phyloP scores from a whole-genome alignment of 2,888 invertebrate genomes.

The Dolichomitus sp. region DNA sequence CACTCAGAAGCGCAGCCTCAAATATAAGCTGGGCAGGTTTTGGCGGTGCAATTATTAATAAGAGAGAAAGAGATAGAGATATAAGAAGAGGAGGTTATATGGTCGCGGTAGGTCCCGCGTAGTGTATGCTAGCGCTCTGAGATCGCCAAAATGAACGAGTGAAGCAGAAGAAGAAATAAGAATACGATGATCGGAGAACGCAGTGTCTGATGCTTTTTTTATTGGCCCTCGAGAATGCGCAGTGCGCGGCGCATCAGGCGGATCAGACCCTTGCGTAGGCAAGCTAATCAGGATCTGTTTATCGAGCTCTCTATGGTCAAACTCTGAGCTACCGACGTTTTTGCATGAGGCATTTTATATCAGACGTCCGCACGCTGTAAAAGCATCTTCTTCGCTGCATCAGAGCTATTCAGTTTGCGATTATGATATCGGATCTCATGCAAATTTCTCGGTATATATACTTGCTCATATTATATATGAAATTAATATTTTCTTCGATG shows the following conservation, averaged over 20 bases:
- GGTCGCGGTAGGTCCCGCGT: constrained; percentile 65
- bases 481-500: constrained; percentile 20
- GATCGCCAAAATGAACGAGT: constrained; percentile 47
- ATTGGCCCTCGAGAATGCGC: constrained; percentile 60
- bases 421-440: constrained; percentile 57
- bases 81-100: constrained; percentile 57
- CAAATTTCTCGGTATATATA: constrained; percentile 44
- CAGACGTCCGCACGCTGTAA: background rate
- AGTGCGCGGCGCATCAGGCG: constrained; percentile 37
- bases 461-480: background rate
- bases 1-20: constrained; percentile 71
- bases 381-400: constrained; percentile 14
- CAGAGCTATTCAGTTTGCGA: constrained; percentile 34
- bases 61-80: constrained; percentile 71
- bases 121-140: constrained; percentile 39
- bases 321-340: constrained; percentile 54
- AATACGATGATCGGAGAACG: constrained; percentile 63
- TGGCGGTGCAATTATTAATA: constrained; percentile 82
- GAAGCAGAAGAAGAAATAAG: constrained; percentile 51
- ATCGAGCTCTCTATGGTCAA: constrained; percentile 52
- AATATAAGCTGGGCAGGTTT: constrained; percentile 81
- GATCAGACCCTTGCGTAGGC: constrained; percentile 59
- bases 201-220: constrained; percentile 42
- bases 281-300: constrained; percentile 69
- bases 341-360: constrained; percentile 49